These are phyloP conservation scores for Haemorhous mexicanus DNA, from an alignment of 2,113 vertebrate genomes.

Conservation along the genomic window DNA sequence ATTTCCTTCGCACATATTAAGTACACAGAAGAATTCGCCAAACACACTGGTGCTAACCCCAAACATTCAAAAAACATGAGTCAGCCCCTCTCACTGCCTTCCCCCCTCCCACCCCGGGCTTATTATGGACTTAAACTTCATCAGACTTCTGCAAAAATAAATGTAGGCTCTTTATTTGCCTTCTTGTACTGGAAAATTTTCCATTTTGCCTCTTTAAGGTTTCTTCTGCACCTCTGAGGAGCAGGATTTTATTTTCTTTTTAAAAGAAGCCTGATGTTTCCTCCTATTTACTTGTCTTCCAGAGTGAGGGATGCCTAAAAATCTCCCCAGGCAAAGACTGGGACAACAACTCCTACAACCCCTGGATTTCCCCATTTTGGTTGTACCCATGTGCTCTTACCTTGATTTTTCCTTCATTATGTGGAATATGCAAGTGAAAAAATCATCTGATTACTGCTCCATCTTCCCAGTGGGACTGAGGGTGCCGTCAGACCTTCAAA, in stretches of 20 bases:
- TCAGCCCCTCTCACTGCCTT: constrained; percentile 32
- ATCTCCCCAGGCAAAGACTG: neutral
- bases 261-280: neutral
- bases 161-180: neutral
- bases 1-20: constrained; percentile 66
- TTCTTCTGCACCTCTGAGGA: neutral
- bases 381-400: neutral
- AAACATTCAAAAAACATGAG: constrained; percentile 61
- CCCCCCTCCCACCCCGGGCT: neutral
- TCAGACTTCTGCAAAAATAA: constrained; percentile 28
- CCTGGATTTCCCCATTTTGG: neutral
- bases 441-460: neutral
- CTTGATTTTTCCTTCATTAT: neutral
- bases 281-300: neutral
- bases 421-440: neutral
- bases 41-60: constrained; percentile 53
- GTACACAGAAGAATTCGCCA: constrained; percentile 50
- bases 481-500: neutral
- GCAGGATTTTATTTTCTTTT: neutral
- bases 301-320: neutral
- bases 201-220: neutral
- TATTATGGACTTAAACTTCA: constrained; percentile 24
- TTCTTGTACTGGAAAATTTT: neutral
- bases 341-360: neutral
- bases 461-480: neutral